These are phyloP conservation scores for Cyclophora punctaria DNA, from an alignment of 2,888 invertebrate genomes.

Conservation along the genomic window DNA sequence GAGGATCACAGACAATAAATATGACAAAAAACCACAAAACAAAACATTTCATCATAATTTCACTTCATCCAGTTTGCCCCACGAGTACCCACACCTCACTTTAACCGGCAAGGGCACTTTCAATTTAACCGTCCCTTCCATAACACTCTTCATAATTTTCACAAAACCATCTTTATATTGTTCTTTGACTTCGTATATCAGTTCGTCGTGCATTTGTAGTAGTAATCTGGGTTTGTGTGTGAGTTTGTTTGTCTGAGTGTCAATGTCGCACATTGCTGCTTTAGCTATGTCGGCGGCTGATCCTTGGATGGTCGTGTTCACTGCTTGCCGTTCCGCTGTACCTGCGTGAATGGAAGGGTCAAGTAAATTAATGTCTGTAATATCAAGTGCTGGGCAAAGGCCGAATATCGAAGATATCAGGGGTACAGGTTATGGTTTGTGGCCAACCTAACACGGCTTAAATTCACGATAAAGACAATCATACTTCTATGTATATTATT, in stretches of 20 bases:
- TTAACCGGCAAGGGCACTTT: constrained; percentile 91
- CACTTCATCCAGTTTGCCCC: constrained; percentile 77
- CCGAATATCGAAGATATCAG: too few relatives aligned
- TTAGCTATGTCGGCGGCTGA: constrained; percentile 98
- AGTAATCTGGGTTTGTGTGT: constrained; percentile 78
- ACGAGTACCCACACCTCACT: constrained; percentile 85
- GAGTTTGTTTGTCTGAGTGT: constrained; percentile 58
- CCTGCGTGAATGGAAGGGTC: constrained; percentile 46
- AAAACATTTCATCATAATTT: constrained; percentile 3
- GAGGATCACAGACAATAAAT: constrained; percentile 20
- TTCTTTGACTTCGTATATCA: constrained; percentile 90
- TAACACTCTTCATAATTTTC: constrained; percentile 80
- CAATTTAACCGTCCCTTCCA: constrained; percentile 85
- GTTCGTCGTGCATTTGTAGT: constrained; percentile 96
- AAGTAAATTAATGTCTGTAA: too few relatives aligned
- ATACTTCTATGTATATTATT: too few relatives aligned
- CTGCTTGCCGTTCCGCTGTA: constrained; percentile 95
- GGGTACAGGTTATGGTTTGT: too few relatives aligned
- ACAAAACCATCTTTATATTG: constrained; percentile 74
- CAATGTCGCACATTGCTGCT: constrained; percentile 88
- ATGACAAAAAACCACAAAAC: too few relatives aligned
- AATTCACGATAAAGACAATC: too few relatives aligned
- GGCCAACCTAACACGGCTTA: too few relatives aligned
- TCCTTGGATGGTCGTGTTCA: constrained; percentile 97
- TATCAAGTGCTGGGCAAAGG: too few relatives aligned